Conservation (phyloP, 2,797 vertebrate genomes). For the Phoebastria nigripes region DNA sequence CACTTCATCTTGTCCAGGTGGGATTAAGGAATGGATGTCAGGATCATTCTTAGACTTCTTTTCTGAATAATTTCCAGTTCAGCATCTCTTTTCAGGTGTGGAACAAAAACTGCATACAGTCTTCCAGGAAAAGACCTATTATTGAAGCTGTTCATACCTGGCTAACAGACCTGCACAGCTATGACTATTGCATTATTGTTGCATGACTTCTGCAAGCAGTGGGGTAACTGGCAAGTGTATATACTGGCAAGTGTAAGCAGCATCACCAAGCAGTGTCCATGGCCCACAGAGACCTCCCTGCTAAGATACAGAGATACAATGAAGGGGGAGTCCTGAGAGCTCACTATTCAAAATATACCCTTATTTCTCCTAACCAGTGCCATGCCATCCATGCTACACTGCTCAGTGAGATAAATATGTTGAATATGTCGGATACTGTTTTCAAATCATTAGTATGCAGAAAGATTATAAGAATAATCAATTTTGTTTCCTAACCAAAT, state of each 20-base stretch:
- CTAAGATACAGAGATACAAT: background rate
- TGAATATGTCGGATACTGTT: background rate
- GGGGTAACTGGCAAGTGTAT: background rate
- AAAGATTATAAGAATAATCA: constrained; percentile 22
- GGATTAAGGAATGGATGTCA: background rate
- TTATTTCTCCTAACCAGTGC: background rate
- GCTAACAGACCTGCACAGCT: background rate
- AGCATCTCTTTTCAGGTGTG: background rate
- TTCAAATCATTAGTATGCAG: constrained; percentile 6
- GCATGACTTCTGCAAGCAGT: background rate
- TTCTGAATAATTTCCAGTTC: background rate
- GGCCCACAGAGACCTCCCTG: background rate
- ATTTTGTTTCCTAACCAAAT: constrained; percentile 24
- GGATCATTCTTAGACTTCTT: background rate
- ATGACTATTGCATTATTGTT: background rate
- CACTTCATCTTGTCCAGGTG: background rate
- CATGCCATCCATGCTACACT: background rate
- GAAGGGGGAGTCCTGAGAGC: background rate
- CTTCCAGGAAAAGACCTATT: background rate
- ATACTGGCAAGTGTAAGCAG: background rate
- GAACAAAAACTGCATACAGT: background rate
- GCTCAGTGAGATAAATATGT: background rate
- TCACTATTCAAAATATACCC: background rate
- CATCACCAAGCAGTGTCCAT: background rate
- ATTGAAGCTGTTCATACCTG: background rate